Base-by-base conservation (phyloP, 1,140 invertebrate species). In the Drosophila sturtevanti region DNA sequence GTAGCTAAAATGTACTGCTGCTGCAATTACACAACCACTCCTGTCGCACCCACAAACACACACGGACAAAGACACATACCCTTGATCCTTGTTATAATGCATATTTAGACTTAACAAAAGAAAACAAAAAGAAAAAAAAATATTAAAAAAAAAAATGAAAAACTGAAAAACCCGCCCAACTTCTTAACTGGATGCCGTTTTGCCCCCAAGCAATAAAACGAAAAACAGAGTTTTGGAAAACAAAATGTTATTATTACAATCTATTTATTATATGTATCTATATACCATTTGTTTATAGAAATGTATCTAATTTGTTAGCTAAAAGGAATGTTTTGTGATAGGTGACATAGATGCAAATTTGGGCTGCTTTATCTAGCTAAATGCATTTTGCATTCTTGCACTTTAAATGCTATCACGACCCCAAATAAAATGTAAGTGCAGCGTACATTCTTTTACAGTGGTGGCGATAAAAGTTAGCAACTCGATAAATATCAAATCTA, bases 1-100 rank as follows among this genome's bases (percentile, higher is more conserved):
- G 65, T 68, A 76, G 75, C 74, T 77, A 72, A 77, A 64, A 35
- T 34, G 51, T 37, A 85, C 55, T 63, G 81, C 82, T 81, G 77
- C 41, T 38, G 63, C 63, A 64, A 81, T 18, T 60, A 52, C 61
- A 65, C 63, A 34, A 61, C 63, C 37, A 58, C 56, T 14, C 41
- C 48, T 9, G 58, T 56, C 21, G 7, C 59, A 48, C 41, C 10
- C 41, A 11, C 41, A 21, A 14, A 44, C 16, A 44, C 41, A 44
- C 2, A 18, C 41, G 10, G 12, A 44, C 41, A 18, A 2, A 35
- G 2, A 35, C 34, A 35, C 10, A 35, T 35, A 31, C 34, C 41
- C 18, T 48, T 38, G 18, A 18, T 16, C 31, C 44, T 65, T 77
- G 52, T 70, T 74, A 70, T 66, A 44, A 44, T 56, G 31, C 54